These are phyloP conservation scores for Apostichopus parvimensis DNA, from an alignment of 35 echinoderm and acorn worm genomes.

Conservation along the genomic window DNA sequence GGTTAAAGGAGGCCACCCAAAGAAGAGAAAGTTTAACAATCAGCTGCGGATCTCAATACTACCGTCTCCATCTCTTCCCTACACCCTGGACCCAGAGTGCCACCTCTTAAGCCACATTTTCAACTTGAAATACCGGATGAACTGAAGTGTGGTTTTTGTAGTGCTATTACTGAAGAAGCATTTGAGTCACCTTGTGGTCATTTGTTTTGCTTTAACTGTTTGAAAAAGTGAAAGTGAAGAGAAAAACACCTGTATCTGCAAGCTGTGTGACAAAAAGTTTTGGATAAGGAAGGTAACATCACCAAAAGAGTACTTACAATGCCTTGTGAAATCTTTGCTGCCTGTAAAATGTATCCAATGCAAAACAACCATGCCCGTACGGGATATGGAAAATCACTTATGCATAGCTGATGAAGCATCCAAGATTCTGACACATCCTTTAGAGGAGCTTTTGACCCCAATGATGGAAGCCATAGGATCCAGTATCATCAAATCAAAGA, in stretches of 20 bases:
- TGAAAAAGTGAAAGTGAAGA: background rate
- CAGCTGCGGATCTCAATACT: background rate
- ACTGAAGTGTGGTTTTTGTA: conserved; percentile 7
- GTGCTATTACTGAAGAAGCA: background rate
- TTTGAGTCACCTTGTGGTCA: conserved; percentile 15
- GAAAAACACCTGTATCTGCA: background rate
- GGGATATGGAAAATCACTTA: background rate
- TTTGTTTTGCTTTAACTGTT: conserved; percentile 14
- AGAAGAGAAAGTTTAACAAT: background rate
- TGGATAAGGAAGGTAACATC: background rate
- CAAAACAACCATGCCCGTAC: background rate
- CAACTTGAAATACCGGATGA: background rate
- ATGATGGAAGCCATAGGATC: conserved; percentile 50
- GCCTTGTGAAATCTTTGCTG: background rate
- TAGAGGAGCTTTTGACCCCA: conserved; percentile 41
- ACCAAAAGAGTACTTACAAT: conserved; percentile 24
- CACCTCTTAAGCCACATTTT: background rate
- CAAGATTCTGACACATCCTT: conserved; percentile 24
- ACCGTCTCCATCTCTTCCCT: background rate
- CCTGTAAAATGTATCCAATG: conserved; percentile 15
- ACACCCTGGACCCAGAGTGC: background rate
- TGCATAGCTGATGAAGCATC: conserved; percentile 4
- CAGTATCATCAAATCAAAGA: conserved; percentile 57
- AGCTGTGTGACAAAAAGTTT: background rate
- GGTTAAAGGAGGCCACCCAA: background rate